Conservation (phyloP, 2,888 invertebrate species). For the Rhodophaea formosa region DNA sequence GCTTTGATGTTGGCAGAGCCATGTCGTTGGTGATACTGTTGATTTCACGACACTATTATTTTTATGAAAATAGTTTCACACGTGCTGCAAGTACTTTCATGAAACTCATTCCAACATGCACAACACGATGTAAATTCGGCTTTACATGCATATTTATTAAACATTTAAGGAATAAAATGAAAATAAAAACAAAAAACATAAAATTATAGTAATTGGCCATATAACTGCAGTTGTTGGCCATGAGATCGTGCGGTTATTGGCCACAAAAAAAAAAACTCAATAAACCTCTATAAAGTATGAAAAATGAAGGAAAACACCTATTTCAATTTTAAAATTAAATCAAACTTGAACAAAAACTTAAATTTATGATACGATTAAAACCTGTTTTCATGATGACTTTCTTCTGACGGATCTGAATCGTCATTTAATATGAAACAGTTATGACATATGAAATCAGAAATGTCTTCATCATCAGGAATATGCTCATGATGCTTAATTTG, state of each 20-base stretch:
- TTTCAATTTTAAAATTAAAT: too few relatives aligned
- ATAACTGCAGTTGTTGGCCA: constrained; percentile 16
- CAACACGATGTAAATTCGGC: constrained; percentile 3
- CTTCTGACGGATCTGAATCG: not conserved
- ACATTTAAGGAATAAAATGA: not conserved
- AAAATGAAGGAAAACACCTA: too few relatives aligned
- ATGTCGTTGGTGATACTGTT: not conserved
- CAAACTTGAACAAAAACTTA: constrained; percentile 3
- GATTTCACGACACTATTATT: constrained; percentile 5
- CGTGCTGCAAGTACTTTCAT: not conserved
- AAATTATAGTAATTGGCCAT: constrained; percentile 18
- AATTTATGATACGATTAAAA: not conserved
- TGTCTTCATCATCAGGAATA: constrained; percentile 18
- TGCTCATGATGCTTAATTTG: constrained; percentile 17
- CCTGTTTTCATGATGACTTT: too few relatives aligned
- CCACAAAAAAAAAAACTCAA: too few relatives aligned
- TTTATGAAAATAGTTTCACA: constrained; percentile 6
- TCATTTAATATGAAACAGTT: constrained; percentile 15
- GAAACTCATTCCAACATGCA: constrained; percentile 10
- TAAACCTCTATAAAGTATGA: too few relatives aligned
- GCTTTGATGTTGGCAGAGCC: constrained; percentile 2
- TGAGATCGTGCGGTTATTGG: constrained; percentile 16
- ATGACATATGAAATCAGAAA: constrained; percentile 18
- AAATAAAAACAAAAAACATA: constrained; percentile 8
- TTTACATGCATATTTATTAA: not conserved